Base-by-base conservation (phyloP, 2,888 invertebrate species). In the Heliconius ismenius region DNA sequence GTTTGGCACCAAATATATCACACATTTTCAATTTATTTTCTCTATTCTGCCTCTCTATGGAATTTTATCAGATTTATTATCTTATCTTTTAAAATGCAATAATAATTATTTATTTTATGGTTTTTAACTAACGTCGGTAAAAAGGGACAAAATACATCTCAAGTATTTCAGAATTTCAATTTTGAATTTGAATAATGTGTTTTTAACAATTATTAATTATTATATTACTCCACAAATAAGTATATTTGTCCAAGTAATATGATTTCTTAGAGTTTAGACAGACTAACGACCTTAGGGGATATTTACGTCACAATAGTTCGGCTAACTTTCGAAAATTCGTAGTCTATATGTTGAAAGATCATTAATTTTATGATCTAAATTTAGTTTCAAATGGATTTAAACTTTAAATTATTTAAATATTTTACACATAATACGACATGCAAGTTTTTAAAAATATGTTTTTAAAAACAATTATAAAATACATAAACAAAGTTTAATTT, bases 11-110 rank as follows among this genome's bases (percentile, higher is more conserved):
- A 62, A 62, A 73, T 73, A 73, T 62, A 73, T 73, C 28, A 58
- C 39, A 63, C 13, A 63, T 73, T 73, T 73, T 43, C 73, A 73
- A 63, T 73, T 73, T 39, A 73, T 73, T 70, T 70, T 58, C 58
- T 32, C 9, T 36, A 32, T 32, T 58, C 70, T 36, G 13, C 58
- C 54, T 32, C 32, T 32, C 32, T 32, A 32, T 32, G 15, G n/a
- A 54, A 32, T 70, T 36, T 32, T 32, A 70, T 54, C 21, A 36
- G 10, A 10, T 58, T 58, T 58, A n/a, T 58, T 54, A 54, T n/a
- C 21, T 58, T 32, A n/a, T n/a, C 28, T 58, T 36, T 36, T 15
- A 32, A 70, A 70, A 3, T 58, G 15, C 32, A 10, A 11, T 32
- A 15, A 58, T 58, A 32, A 15, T 54, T 11, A 21, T 26, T 58